phyloP scores from a whole-genome alignment of 2,113 vertebrate genomes.

The Gallinago jamesoni region DNA sequence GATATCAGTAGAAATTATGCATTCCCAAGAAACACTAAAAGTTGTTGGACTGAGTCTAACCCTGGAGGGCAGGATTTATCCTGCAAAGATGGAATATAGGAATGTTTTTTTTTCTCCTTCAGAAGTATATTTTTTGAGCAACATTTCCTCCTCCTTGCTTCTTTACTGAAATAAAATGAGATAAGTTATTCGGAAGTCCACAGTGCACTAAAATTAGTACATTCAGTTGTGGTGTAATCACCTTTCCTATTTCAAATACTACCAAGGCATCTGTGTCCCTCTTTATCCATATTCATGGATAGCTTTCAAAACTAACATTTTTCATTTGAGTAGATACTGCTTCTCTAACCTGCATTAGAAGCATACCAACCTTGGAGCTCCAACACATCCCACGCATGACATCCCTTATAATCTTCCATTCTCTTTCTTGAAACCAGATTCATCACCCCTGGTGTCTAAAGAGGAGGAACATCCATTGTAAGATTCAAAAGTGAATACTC shows the following conservation, averaged over 20 bases:
- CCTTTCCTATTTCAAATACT: neutral
- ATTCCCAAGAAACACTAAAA: neutral
- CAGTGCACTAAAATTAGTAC: neutral
- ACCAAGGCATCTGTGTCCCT: neutral
- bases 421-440: neutral
- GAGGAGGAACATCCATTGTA: neutral
- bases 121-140: neutral
- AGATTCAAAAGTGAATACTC: neutral
- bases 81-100: neutral
- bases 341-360: neutral
- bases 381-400: neutral
- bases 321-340: neutral
- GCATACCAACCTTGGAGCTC: neutral
- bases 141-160: neutral
- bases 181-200: neutral
- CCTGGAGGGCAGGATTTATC: neutral
- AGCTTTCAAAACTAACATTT: neutral
- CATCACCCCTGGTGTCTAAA: neutral
- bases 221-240: neutral
- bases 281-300: neutral
- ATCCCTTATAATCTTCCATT: neutral
- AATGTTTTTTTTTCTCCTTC: accelerated
- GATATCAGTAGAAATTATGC: neutral
- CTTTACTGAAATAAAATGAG: neutral
- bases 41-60: neutral